phyloP scores from a whole-genome alignment of 1,140 invertebrate species.

The Pomacea maculata region DNA sequence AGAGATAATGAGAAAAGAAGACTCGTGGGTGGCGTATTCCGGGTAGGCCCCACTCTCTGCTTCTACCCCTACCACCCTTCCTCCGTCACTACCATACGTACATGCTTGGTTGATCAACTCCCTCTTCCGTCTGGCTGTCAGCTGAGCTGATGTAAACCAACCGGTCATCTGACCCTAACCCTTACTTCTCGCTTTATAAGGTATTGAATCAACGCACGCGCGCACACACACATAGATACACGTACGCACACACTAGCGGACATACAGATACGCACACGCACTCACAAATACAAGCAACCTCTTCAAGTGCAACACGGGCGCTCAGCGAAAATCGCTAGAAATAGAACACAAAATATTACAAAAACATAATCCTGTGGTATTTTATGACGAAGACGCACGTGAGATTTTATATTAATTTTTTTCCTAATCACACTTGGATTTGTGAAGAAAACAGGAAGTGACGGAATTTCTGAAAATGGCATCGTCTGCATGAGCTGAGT shows the following conservation, averaged over 20 bases:
- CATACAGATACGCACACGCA: neutral
- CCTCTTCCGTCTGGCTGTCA: neutral
- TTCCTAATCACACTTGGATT: too few species aligned
- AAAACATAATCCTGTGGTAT: too few species aligned
- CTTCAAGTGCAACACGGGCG: too few species aligned
- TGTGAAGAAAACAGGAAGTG: too few species aligned
- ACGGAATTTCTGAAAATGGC: too few species aligned
- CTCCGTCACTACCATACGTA: neutral
- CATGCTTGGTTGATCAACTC: neutral
- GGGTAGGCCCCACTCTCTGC: neutral
- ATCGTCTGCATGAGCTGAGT: too few species aligned
- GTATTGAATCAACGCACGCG: neutral
- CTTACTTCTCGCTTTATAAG: neutral
- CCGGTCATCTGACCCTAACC: neutral
- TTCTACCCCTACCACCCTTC: too few species aligned
- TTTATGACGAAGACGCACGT: too few species aligned
- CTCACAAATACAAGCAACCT: neutral
- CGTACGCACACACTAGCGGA: neutral
- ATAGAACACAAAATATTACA: too few species aligned
- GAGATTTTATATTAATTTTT: too few species aligned
- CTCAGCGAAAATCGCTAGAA: too few species aligned
- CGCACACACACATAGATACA: neutral
- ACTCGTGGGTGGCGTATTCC: neutral
- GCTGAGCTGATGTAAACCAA: neutral
- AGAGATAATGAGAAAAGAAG: neutral